Conservation (phyloP, 2,113 vertebrate species). For the Nyctibius bracteatus region DNA sequence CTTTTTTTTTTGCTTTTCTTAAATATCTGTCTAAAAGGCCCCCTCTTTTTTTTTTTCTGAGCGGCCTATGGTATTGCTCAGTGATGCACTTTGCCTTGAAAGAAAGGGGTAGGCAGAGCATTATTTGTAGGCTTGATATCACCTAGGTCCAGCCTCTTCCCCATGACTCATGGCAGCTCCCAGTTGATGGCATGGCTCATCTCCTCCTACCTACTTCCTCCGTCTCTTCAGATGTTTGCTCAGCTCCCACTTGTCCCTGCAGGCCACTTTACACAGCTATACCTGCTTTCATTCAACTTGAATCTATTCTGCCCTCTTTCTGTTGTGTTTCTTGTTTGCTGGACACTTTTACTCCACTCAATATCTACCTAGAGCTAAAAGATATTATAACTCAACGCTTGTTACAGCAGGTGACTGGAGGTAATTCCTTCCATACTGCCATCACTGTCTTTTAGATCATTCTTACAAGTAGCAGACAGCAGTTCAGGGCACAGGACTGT, state of each 20-base stretch:
- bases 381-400: neutral
- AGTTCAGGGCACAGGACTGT: neutral
- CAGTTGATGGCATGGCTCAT: conserved; percentile 38
- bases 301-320: neutral
- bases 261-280: neutral
- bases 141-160: conserved; percentile 35
- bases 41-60: neutral
- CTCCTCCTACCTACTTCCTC: conserved; percentile 43
- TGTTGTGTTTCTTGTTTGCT: neutral
- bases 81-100: neutral
- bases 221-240: conserved; percentile 42
- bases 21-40: neutral
- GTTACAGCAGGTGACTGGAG: neutral
- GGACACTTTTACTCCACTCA: neutral
- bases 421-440: neutral
- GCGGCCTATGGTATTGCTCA: neutral
- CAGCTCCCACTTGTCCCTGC: conserved; percentile 16
- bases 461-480: neutral
- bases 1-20: neutral
- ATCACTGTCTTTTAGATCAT: neutral
- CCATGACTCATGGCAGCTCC: conserved; percentile 44
- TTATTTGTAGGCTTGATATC: conserved; percentile 21
- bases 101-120: neutral
- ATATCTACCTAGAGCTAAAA: neutral
- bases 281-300: neutral